These are phyloP conservation scores for Rhinoraja longicauda DNA, from an alignment of 2,797 vertebrate genomes.

Conservation along the genomic window DNA sequence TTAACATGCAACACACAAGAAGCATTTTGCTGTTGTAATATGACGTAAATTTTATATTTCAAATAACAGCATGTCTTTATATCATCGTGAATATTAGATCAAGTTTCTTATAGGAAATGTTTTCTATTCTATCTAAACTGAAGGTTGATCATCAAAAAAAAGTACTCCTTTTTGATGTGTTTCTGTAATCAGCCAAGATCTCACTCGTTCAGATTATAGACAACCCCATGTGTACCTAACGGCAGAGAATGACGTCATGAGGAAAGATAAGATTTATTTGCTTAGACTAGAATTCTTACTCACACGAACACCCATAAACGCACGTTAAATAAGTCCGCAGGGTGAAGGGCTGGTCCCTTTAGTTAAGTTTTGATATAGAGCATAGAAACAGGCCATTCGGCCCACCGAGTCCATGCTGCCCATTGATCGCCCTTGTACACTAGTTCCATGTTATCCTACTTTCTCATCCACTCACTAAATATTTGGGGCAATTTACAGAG, in stretches of 20 bases:
- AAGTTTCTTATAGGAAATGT: not conserved
- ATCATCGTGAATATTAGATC: not conserved
- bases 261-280: conserved; percentile 10
- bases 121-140: not conserved
- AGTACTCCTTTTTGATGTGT: not conserved
- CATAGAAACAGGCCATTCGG: too few relatives aligned
- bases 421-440: too few relatives aligned
- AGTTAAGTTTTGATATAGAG: too few relatives aligned
- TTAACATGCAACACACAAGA: not conserved
- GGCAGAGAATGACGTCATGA: not conserved
- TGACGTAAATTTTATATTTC: not conserved
- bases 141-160: not conserved
- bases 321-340: too few relatives aligned
- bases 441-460: too few relatives aligned
- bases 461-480: too few relatives aligned
- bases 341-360: too few relatives aligned
- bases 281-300: not conserved
- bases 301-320: not conserved
- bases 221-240: not conserved
- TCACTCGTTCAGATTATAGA: not conserved
- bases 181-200: not conserved
- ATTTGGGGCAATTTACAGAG: too few relatives aligned
- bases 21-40: too few relatives aligned
- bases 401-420: too few relatives aligned
- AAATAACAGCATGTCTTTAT: not conserved